Conservation (phyloP, 1,140 invertebrate species). For the Conus ventricosus region DNA sequence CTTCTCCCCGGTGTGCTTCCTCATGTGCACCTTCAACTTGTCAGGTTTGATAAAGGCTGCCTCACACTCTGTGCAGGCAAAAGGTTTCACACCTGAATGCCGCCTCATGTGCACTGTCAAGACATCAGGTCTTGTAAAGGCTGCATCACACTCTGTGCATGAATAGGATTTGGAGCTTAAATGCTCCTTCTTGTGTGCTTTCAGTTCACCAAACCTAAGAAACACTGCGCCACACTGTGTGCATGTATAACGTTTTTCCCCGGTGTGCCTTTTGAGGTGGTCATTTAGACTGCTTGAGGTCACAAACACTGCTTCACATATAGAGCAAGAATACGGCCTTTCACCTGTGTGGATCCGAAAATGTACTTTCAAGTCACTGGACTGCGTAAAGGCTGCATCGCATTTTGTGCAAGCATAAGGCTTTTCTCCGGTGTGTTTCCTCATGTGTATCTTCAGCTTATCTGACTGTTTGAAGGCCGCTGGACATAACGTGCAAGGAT, state of each 20-base stretch:
- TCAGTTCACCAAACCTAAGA: no score
- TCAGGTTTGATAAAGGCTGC: not conserved
- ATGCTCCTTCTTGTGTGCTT: no score
- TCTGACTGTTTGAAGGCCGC: not conserved
- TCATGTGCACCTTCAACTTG: not conserved
- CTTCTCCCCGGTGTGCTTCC: not conserved
- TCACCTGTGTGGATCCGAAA: not conserved
- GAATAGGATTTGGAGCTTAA: no score
- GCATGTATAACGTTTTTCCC: no score
- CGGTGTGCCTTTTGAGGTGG: no score
- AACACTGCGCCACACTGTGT: no score
- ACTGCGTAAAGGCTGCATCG: not conserved
- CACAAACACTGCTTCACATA: no score
- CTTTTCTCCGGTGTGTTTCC: not conserved
- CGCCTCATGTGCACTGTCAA: no score
- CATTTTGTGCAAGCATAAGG: not conserved
- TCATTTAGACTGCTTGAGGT: no score
- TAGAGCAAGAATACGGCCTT: no score
- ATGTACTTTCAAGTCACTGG: not conserved
- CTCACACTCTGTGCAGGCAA: not conserved
- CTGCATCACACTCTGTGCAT: no score
- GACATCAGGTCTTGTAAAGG: no score
- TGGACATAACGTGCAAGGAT: not conserved
- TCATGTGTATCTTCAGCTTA: not conserved
- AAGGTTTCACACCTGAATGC: not conserved